Conservation (phyloP, 30 jellyfish, hydroid and myxozoan species). For the Morbakka virulenta region DNA sequence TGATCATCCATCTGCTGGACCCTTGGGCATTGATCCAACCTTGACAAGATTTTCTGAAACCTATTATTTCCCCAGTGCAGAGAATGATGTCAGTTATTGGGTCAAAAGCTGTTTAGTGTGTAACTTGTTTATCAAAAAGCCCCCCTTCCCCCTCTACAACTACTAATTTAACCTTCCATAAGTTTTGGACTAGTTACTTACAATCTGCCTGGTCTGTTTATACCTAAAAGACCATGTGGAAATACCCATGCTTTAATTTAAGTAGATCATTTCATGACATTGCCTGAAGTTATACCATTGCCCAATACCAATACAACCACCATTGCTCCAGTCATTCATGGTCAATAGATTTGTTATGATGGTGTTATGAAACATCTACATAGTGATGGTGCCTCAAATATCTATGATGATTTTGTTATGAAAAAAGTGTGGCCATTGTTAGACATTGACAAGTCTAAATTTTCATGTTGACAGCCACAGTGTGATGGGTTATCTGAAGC, state of each 20-base stretch:
- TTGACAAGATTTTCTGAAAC: background rate
- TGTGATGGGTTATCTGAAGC: slow-evolving; percentile 37
- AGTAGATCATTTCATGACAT: too few relatives aligned
- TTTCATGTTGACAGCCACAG: slow-evolving; percentile 23
- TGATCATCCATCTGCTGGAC: slow-evolving; percentile 37
- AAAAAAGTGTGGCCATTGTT: background rate
- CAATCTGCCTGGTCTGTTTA: slow-evolving; percentile 13
- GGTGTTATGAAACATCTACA: slow-evolving; percentile 29
- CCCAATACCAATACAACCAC: background rate
- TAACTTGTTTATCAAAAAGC: slow-evolving; percentile 12
- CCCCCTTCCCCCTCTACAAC: too few relatives aligned
- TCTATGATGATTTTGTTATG: slow-evolving; percentile 18
- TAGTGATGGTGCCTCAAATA: slow-evolving; percentile 31
- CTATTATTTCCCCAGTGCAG: slow-evolving; percentile 7
- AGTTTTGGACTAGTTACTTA: slow-evolving; percentile 5
- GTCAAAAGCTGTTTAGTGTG: slow-evolving; percentile 6
- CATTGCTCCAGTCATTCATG: background rate
- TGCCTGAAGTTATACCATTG: slow-evolving; percentile 18
- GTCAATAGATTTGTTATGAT: slow-evolving; percentile 7
- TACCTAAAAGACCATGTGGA: slow-evolving; percentile 8
- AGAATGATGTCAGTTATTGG: background rate
- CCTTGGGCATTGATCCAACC: background rate
- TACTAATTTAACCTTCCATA: slow-evolving; percentile 10
- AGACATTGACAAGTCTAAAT: slow-evolving; percentile 22
- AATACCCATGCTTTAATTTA: background rate